Base-by-base conservation (phyloP, 2,888 invertebrate species). In the Litoditis marina region DNA sequence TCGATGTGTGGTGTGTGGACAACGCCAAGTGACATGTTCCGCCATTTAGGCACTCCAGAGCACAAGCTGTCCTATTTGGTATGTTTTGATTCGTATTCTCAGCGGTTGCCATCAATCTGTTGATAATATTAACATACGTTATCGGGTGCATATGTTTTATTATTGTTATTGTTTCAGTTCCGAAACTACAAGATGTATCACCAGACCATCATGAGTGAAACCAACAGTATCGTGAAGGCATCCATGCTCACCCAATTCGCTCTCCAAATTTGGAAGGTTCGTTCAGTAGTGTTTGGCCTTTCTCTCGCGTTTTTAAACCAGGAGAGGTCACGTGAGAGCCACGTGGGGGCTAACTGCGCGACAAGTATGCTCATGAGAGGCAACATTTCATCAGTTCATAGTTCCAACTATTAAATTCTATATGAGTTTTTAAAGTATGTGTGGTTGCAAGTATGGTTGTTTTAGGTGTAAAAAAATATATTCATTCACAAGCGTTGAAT, bases 41-140 rank as follows among this genome's bases (percentile, higher is more conserved):
- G n/a, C 3, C 60, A 60, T 31, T 8, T 60, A 22, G 22, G 22
- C 7, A 32, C 32, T n/a, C 25, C 25, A n/a, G 44, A 53, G 6
- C 60, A 60, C 28, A 52, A 46, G 30, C 25, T 53, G 46, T 46
- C 60, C 8, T 60, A 16, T 28, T 25, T 61, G 54, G 61, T 61
- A 11, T 11, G 61, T 46, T 39, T 27, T 42, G 13, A 30, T n/a
- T 46, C 53, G 16, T 2, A n/a, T 34, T 19, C 4, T n/a, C n/a
- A n/a, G n/a, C n/a, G n/a, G n/a, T n/a, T n/a, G n/a, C n/a, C n/a
- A n/a, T n/a, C n/a, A n/a, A n/a, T n/a, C n/a, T n/a, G n/a, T n/a
- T n/a, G n/a, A n/a, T 13, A 39, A 39, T 13, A 13, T 39, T 11
- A 39, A 16, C 11, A 39, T 39, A 11, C 39, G 16, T 11, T 39